Evolutionary conservation across 2,113 vertebrate genomes (phyloP).

Genomic region (Spilogale gracilis): DNA sequence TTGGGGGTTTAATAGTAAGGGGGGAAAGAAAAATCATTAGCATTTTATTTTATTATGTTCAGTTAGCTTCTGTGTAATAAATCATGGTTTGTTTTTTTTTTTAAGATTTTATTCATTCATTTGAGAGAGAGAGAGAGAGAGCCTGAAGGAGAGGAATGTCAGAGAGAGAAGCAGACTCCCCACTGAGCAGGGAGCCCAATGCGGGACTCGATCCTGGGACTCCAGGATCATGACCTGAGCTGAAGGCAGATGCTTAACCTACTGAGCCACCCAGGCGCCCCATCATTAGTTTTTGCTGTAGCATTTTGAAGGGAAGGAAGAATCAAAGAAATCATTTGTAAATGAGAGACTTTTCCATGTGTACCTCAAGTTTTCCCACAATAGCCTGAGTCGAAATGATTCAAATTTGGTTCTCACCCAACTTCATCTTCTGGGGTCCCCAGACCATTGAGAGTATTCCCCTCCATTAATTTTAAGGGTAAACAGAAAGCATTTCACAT

Average conservation of each 20-base stretch:
- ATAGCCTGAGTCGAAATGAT: background rate
- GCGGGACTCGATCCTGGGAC: too few species aligned
- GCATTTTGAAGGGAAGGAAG: background rate
- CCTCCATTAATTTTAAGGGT: background rate
- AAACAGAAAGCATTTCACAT: background rate
- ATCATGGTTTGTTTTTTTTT: too few species aligned
- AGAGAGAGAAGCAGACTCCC: too few species aligned
- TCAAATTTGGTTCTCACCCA: background rate
- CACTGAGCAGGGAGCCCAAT: too few species aligned
- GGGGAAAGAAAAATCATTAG: background rate
- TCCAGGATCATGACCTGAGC: too few species aligned
- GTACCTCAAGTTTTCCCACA: background rate
- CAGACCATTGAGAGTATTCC: background rate
- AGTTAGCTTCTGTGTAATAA: too few species aligned
- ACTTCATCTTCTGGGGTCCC: background rate
- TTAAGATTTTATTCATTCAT: too few species aligned
- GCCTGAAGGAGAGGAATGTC: too few species aligned
- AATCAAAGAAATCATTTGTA: background rate
- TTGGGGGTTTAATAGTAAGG: background rate
- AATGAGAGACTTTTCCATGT: background rate
- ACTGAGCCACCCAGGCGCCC: too few species aligned
- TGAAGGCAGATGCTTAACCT: too few species aligned
- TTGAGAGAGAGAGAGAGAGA: too few species aligned
- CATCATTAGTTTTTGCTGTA: too few species aligned
- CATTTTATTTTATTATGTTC: background rate